Percentiles rank a stretch among this genome's conserved stretches.
Conservation (phyloP, 2,113 vertebrate species). For the Leuciscus idus region DNA sequence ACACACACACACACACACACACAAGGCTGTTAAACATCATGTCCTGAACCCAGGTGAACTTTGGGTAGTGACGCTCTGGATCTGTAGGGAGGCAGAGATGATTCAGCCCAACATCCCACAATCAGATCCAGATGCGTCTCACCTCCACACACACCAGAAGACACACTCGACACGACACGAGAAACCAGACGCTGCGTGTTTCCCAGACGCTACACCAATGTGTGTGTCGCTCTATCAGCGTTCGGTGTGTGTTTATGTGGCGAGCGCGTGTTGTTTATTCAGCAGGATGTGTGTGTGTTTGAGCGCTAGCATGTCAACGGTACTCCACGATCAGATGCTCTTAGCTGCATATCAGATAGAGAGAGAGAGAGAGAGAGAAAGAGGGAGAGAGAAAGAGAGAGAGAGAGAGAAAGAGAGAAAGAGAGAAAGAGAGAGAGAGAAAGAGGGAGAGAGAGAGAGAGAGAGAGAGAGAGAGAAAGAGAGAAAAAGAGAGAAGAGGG, state of each 20-base stretch:
- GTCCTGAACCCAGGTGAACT: slow-evolving; percentile 13
- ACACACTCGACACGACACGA: background rate
- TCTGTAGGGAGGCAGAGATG: slow-evolving; percentile 21
- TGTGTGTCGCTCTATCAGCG: background rate
- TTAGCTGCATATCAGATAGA: background rate
- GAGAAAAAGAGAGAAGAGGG: too few relatives aligned
- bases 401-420: background rate
- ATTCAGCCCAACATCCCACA: slow-evolving; percentile 21
- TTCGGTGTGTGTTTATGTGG: background rate
- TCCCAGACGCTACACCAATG: background rate
- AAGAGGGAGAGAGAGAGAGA: too few relatives aligned
- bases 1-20: background rate
- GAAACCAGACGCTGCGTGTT: background rate
- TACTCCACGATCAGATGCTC: background rate
- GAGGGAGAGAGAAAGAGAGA: background rate
- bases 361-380: background rate
- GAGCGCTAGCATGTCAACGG: background rate
- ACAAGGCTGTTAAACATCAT: background rate
- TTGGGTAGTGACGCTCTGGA: background rate
- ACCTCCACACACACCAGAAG: slow-evolving; percentile 6
- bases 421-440: background rate
- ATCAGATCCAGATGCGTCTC: slow-evolving; percentile 14
- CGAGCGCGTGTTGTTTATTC: background rate
- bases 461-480: background rate
- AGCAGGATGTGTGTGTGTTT: background rate